Evolutionary conservation across 2,797 vertebrate genomes (phyloP), one percentile per base, ranked within the genome.

Genomic region (Otolemur crassicaudatus): DNA sequence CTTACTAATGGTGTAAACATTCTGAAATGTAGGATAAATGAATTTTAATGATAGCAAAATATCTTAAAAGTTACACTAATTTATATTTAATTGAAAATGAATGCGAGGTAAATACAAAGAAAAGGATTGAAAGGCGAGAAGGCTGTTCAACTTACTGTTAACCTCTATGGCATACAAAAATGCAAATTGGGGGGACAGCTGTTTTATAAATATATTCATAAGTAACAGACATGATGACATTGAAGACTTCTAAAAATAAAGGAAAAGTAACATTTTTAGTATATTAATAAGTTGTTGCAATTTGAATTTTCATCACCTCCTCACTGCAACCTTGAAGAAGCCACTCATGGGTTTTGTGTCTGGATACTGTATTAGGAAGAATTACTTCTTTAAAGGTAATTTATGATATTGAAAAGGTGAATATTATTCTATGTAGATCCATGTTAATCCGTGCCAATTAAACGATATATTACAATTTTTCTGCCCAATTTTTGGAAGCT

Each of bases 21-120:
- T 53, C 70, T 95, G n/a, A 84, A 82, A 91, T 72, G n/a, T 91
- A 73, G 31, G 92, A 72, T 88, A 93, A 70, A 58, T 94, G 17
- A 72, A 73, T 92, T 90, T 92, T 85, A 81, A n/a, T 84, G 20
- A 80, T 34, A 82, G 7, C 4, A 85, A 65, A 60, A 34, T 65
- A 79, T 70, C 31, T 53, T 46, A 56, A 85, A 46, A 76, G 46
- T 37, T 61, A 8, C 4, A 31, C 65, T 92, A 20, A 90, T 67
- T 90, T 94, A 63, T 16, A 83, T 6, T 86, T 56, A 88, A 75
- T 83, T 96, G 92, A 37, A 87, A 93, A 72, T 89, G 14, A 90
- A 7, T 91, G 17, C 25, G 86, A 17, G 90, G 19, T 72, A 29
- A 88, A 82, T 88, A 27, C 58, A 49, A 85, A 89, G 22, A 86